Percentiles rank a stretch among this genome's conserved stretches.
Conservation (phyloP, 2,113 vertebrate species). For the Prionailurus viverrinus region DNA sequence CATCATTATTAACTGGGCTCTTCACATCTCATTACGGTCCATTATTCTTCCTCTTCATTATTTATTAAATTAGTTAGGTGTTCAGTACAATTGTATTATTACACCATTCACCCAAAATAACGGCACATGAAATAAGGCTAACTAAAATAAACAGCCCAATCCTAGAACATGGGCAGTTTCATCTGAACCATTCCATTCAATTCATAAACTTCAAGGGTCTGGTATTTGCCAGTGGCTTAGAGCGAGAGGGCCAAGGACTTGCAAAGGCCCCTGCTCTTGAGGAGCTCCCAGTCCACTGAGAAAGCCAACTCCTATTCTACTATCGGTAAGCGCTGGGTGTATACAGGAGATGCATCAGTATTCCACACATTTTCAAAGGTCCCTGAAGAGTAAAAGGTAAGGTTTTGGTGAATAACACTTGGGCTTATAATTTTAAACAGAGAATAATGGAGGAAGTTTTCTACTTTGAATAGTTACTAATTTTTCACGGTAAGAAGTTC, state of each 20-base stretch:
- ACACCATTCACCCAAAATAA: slow-evolving; percentile 24
- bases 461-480: neutral
- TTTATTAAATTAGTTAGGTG: neutral
- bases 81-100: neutral
- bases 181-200: neutral
- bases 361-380: neutral
- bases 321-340: fast-evolving
- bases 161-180: neutral
- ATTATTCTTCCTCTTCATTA: neutral
- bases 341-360: neutral
- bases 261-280: neutral
- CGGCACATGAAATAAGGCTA: neutral
- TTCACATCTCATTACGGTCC: neutral
- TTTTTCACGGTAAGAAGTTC: slow-evolving; percentile 19
- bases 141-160: neutral
- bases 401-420: neutral
- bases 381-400: neutral
- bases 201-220: neutral
- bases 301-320: neutral
- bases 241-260: neutral
- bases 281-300: neutral
- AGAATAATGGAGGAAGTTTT: slow-evolving; percentile 9
- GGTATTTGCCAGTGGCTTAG: neutral
- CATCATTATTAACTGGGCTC: neutral
- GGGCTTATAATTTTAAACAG: slow-evolving; percentile 34